Base-by-base conservation (phyloP, 2,113 vertebrate species). In the Rhabdornis inornatus region DNA sequence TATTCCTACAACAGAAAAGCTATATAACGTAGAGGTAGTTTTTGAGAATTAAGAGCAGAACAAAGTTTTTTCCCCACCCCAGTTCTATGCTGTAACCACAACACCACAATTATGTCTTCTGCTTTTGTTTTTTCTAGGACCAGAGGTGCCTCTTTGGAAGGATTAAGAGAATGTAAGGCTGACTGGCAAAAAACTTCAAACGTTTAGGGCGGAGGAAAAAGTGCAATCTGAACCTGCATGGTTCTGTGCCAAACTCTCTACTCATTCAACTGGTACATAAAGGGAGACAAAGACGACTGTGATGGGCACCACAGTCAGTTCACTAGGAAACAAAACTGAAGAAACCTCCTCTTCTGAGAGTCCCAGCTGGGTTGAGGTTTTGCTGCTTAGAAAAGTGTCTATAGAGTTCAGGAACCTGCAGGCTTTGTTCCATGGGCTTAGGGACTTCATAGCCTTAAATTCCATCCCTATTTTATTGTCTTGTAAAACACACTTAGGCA, bases 41-140 rank as follows among this genome's bases (percentile, higher is more conserved):
- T 82, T 31, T 6, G 15, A 22, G 35, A 89, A 66, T 63, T 45
- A 72, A 31, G 16, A 83, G 24, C 10, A 85, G 45, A 65, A 80
- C 1, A 4, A 71, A 23, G 2, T 10, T 61, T 66, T 35, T 21
- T 4, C 1, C 3, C 8, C 3, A 49, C 21, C 2, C 8, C n/a
- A 69, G 6, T 13, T 83, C 10, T 37, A 9, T 82, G 28, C 40
- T 87, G 16, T 19, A 88, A 45, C 20, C 15, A 28, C 27, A 84
- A 2, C 39, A 52, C 4, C 9, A 69, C 11, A 81, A 10, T 52
- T 63, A 28, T 8, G 3, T 60, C 28, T 45, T 91, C 7, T 65
- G 30, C 27, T 66, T 10, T 23, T 52, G 7, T 0, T 0, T 57
- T 71, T 60, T 27, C 9, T 52, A 30, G 70, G 33, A 27, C 7